These are phyloP conservation scores for Papilio polyxenes DNA, from an alignment of 1,140 invertebrate species.

Conservation along the genomic window DNA sequence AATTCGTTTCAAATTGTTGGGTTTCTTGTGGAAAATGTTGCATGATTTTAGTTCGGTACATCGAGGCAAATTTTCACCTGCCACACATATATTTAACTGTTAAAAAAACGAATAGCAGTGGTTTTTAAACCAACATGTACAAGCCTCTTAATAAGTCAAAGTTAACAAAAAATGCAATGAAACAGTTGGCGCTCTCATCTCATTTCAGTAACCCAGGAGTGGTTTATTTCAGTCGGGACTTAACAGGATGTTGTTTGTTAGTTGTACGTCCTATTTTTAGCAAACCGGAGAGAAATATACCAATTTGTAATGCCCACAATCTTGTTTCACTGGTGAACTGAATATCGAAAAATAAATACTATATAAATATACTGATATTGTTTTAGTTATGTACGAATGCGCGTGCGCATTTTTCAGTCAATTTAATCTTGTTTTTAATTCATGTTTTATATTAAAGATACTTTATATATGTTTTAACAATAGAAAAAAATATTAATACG, in stretches of 20 bases:
- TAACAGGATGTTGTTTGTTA: constrained; percentile 57
- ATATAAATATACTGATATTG: not conserved
- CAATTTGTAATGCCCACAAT: not conserved
- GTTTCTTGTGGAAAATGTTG: not conserved
- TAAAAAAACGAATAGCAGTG: not conserved
- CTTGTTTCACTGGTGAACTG: not conserved
- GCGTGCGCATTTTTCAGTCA: not conserved
- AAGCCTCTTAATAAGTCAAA: not conserved
- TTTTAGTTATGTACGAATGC: too few relatives aligned
- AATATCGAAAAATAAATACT: not conserved
- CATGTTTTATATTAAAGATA: not conserved
- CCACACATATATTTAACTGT: not conserved
- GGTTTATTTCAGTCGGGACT: constrained; percentile 43
- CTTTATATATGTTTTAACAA: not conserved
- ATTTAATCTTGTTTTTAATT: not conserved
- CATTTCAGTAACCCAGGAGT: constrained; percentile 34
- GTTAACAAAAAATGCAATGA: not conserved
- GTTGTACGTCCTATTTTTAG: constrained; percentile 45
- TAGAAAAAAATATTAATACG: not conserved
- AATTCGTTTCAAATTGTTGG: not conserved
- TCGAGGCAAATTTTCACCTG: not conserved
- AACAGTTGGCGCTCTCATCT: constrained; percentile 8
- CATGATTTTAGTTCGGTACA: not conserved
- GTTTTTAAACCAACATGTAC: not conserved
- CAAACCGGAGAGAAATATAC: constrained; percentile 40